Evolutionary conservation across 1,140 invertebrate species (phyloP).

Genomic region (Mya arenaria): DNA sequence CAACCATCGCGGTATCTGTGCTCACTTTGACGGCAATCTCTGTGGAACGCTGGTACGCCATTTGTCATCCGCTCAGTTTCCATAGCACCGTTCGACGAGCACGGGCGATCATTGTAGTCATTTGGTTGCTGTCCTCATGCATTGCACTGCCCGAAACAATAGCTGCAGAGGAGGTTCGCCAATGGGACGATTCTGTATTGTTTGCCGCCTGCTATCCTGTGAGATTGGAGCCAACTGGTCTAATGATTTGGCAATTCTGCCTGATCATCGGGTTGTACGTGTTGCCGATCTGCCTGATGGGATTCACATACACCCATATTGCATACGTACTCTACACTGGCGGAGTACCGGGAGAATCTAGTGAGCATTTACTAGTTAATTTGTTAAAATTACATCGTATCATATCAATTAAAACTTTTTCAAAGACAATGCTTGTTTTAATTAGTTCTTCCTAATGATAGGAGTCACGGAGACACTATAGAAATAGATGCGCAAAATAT

Average conservation of each 20-base stretch:
- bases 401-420: too few species aligned
- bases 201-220: conserved; percentile 25
- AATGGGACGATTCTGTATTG: conserved; percentile 2
- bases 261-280: conserved; percentile 28
- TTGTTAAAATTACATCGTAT: too few species aligned
- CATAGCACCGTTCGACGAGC: conserved; percentile 88
- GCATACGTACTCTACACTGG: conserved; percentile 3
- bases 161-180: neutral
- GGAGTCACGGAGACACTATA: too few species aligned
- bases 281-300: conserved; percentile 29
- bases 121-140: conserved; percentile 81
- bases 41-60: conserved; percentile 95
- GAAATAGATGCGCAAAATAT: too few species aligned
- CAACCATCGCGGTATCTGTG: conserved; percentile 94
- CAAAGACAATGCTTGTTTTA: too few species aligned
- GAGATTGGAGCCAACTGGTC: neutral
- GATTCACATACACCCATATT: conserved; percentile 28
- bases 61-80: conserved; percentile 94
- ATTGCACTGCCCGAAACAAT: neutral
- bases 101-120: conserved; percentile 89
- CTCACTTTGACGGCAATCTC: conserved; percentile 95
- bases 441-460: too few species aligned
- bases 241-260: conserved; percentile 21
- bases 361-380: neutral
- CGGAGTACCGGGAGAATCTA: neutral